Conservation (phyloP, 2,888 invertebrate genomes). For the Sicus ferrugineus region DNA sequence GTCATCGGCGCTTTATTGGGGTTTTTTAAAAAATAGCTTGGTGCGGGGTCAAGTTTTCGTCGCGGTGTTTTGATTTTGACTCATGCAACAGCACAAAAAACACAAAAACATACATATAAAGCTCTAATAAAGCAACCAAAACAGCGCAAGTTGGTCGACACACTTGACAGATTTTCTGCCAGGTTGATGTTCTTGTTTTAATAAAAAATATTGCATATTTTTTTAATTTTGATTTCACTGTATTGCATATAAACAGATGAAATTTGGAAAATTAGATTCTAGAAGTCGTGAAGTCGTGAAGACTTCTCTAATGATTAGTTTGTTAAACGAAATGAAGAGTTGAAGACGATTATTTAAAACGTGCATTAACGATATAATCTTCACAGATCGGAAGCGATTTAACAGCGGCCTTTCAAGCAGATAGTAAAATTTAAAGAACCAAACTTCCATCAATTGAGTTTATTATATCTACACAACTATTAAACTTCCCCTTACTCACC, state of each 20-base stretch:
- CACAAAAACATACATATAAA: conserved; percentile 7
- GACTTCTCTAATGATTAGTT: neutral
- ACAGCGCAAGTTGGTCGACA: conserved; percentile 5
- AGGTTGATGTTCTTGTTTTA: no score
- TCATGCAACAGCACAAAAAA: neutral
- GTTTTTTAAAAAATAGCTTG: neutral
- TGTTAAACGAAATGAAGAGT: neutral
- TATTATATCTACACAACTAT: no score
- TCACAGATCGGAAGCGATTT: no score
- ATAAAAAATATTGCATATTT: no score
- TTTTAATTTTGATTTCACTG: neutral
- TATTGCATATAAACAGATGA: neutral
- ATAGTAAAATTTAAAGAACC: no score
- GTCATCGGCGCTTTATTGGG: conserved; percentile 14
- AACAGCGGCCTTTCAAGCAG: no score
- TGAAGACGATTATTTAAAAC: no score
- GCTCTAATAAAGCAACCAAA: neutral
- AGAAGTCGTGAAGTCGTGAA: neutral
- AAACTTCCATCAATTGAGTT: no score
- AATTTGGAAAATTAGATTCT: neutral
- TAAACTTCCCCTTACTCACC: neutral
- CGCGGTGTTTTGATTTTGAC: conserved; percentile 10
- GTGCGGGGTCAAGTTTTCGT: neutral
- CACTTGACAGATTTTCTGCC: conserved; percentile 11
- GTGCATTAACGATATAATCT: no score